Base-by-base conservation (phyloP, 2,113 vertebrate genomes). In the Phaetusa simplex region DNA sequence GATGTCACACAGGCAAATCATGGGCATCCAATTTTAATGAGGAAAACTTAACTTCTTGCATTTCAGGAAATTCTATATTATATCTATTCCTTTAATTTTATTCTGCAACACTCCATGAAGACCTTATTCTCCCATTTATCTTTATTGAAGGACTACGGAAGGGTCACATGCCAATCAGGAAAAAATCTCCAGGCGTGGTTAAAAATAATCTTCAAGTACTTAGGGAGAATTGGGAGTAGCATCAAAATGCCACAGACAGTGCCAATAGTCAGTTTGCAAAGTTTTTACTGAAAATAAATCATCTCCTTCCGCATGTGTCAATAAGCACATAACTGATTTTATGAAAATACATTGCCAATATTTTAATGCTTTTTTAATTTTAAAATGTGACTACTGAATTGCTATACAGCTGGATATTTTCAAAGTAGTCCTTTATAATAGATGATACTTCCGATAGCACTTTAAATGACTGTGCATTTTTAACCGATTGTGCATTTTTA, bases 401-500 rank as follows among this genome's bases (percentile, higher is more conserved):
- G 74, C 74, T 94, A 65, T 77, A 80, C 61, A 96, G 77, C n/a
- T 93, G 56, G 91, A 53, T 83, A 94, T 90, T 97, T 97, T 85
- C 83, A 90, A 97, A 96, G 82, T 70, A 94, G 71, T 71, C 62
- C 66, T 67, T 90, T 90, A 95, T 50, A 93, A 71, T 23, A 94
- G 59, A 86, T 3, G 6, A 87, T 83, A 96, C 53, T 97, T 98
- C 79, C 10, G 30, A 84, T 80, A 94, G 91, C 36, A 34, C 84
- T 96, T 97, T 95, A 74, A 52, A 47, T 95, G 82, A 94, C 34
- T 94, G 74, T 87, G 77, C 84, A 92, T 96, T 97, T 97, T 97
- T 89, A 97, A 70, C 13, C 69, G 82, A 94, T 42, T 94, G 74
- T 87, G 77, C 84, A 92, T 96, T 97, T 97, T 97, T 89, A 97